Percentiles rank a stretch among this genome's conserved stretches.
These are phyloP conservation scores for Apogon talboti DNA, from an alignment of 2,797 vertebrate genomes.

Conservation along the genomic window DNA sequence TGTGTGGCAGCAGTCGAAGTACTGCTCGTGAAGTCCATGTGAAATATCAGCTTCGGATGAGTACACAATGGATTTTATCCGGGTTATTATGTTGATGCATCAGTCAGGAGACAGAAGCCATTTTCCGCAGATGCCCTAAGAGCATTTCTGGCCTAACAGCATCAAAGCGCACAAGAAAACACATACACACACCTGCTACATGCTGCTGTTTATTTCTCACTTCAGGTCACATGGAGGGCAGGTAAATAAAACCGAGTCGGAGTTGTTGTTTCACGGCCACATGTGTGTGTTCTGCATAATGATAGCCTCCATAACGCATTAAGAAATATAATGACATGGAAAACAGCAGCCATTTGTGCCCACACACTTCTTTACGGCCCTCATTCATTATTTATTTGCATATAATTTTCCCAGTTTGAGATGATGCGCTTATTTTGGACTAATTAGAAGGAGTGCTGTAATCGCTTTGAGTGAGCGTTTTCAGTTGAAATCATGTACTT, in stretches of 20 bases:
- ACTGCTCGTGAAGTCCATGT: slow-evolving; percentile 15
- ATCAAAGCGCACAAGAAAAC: slow-evolving; percentile 37
- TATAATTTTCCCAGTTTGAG: neutral
- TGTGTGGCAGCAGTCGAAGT: neutral
- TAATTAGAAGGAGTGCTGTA: slow-evolving; percentile 16
- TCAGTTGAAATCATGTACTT: neutral
- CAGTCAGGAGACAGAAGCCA: slow-evolving; percentile 9
- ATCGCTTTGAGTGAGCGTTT: slow-evolving; percentile 18
- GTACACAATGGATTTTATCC: slow-evolving; percentile 27
- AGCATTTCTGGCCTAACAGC: slow-evolving; percentile 31
- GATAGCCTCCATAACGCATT: slow-evolving; percentile 11
- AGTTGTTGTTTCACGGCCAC: slow-evolving; percentile 11
- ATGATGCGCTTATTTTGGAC: neutral
- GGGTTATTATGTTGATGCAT: slow-evolving; percentile 28
- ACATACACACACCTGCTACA: slow-evolving; percentile 12
- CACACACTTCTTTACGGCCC: neutral
- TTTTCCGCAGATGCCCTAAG: slow-evolving; percentile 12
- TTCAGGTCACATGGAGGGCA: slow-evolving; percentile 31
- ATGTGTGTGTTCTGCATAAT: slow-evolving; percentile 10
- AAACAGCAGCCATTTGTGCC: slow-evolving; percentile 23
- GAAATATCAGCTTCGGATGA: slow-evolving; percentile 26
- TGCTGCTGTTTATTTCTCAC: slow-evolving; percentile 35
- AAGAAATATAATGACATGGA: slow-evolving; percentile 28
- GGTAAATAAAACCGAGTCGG: slow-evolving; percentile 16
- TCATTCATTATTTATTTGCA: slow-evolving; percentile 21